Conservation (phyloP, 2,113 vertebrate species). For the Perognathus longimembris region DNA sequence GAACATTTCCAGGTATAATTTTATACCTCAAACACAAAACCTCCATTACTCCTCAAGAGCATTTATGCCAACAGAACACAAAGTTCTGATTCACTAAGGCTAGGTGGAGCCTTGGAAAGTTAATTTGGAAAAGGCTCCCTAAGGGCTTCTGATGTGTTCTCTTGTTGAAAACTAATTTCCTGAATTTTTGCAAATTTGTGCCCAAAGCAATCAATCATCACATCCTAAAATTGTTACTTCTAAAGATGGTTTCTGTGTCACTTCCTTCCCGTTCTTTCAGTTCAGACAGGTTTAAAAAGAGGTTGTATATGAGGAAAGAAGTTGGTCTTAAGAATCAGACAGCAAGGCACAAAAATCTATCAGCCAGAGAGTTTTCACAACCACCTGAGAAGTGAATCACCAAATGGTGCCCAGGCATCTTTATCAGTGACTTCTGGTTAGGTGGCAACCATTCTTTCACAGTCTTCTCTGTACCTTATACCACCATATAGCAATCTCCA, state of each 20-base stretch:
- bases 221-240: slow-evolving; percentile 53
- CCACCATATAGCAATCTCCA: background rate
- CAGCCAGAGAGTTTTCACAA: background rate
- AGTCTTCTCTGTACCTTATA: background rate
- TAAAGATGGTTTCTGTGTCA: slow-evolving; percentile 15
- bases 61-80: background rate
- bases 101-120: slow-evolving; percentile 18
- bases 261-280: background rate
- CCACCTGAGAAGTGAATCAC: background rate
- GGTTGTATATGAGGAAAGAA: background rate
- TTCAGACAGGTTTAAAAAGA: background rate
- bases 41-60: background rate
- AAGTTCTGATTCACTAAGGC: slow-evolving; percentile 42
- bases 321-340: background rate
- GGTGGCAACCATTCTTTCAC: background rate
- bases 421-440: background rate
- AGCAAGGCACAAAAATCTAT: background rate
- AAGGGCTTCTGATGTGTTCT: slow-evolving; percentile 26
- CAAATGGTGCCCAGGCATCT: background rate
- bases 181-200: slow-evolving; percentile 45
- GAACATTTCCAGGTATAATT: background rate
- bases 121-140: slow-evolving; percentile 36
- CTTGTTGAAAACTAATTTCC: slow-evolving; percentile 57
- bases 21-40: background rate
- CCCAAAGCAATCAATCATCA: slow-evolving; percentile 62